phyloP scores from a whole-genome alignment of 2,113 vertebrate species.

The Malurus alboscapulatus region DNA sequence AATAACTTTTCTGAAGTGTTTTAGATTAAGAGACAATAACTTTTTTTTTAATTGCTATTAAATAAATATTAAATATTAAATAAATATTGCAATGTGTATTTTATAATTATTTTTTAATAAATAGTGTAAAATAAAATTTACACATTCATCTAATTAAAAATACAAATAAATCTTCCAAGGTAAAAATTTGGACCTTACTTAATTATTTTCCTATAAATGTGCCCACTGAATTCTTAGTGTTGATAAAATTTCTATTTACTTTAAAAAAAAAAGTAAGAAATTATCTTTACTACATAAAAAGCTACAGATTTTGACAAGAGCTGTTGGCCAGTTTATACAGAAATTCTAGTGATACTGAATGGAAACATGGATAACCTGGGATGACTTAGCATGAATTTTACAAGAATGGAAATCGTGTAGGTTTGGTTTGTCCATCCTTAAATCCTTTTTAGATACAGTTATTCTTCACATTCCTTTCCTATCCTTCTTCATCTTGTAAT shows the following conservation, averaged over 20 bases:
- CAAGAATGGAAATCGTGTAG: not conserved
- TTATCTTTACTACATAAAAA: not conserved
- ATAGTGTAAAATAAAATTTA: not conserved
- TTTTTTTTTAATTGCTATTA: not conserved
- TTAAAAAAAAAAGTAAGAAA: not conserved
- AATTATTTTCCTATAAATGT: not conserved
- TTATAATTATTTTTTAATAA: not conserved
- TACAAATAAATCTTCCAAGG: not conserved
- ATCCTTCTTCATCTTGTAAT: not conserved
- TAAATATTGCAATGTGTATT: not conserved
- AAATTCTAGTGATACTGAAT: not conserved
- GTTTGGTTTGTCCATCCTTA: not conserved
- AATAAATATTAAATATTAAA: not conserved
- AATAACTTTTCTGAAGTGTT: not conserved
- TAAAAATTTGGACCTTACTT: not conserved
- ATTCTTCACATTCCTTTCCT: not conserved
- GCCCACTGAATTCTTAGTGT: not conserved
- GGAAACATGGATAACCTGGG: not conserved
- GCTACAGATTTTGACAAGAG: not conserved
- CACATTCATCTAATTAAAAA: not conserved
- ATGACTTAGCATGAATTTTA: not conserved
- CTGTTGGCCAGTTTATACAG: not conserved
- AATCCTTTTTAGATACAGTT: not conserved
- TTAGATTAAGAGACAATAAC: not conserved
- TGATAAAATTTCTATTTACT: not conserved